Evolutionary conservation across 2,113 vertebrate species (phyloP).

Genomic region (Alethe castanea): DNA sequence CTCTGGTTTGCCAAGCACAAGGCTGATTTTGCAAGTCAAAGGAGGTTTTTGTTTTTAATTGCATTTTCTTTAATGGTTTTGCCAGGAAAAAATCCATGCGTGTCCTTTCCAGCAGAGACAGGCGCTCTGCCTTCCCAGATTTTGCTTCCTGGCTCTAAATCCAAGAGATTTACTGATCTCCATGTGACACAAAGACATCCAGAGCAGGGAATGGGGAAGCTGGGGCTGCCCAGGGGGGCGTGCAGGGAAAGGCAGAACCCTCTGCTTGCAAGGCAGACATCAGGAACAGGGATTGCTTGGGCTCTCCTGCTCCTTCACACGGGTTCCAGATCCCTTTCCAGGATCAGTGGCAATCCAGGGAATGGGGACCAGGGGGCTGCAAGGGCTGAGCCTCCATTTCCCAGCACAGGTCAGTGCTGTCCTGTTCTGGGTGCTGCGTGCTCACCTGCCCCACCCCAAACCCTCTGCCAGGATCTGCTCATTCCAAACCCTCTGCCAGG

Average conservation of each 20-base stretch:
- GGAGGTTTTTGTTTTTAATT: background rate
- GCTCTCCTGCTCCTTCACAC: accelerated
- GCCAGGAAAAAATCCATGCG: background rate
- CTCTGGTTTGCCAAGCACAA: background rate
- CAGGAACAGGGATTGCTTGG: background rate
- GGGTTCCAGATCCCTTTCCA: background rate
- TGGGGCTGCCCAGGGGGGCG: background rate
- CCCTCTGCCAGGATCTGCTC: background rate
- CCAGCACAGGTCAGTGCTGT: accelerated
- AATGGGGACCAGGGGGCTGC: background rate
- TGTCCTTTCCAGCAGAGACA: background rate
- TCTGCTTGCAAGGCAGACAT: background rate
- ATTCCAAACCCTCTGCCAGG: no score
- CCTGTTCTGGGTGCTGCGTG: background rate
- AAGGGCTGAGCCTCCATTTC: background rate
- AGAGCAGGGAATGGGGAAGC: background rate
- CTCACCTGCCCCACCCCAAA: background rate
- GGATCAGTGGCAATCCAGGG: no score
- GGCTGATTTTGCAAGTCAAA: constrained; percentile 15
- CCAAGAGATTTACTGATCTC: background rate
- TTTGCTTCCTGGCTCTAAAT: background rate
- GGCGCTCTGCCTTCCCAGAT: background rate
- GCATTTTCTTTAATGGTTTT: constrained; percentile 13
- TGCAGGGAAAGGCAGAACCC: background rate
- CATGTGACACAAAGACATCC: accelerated